phyloP scores from a whole-genome alignment of 2,113 vertebrate species.

The Psittacus erithacus region DNA sequence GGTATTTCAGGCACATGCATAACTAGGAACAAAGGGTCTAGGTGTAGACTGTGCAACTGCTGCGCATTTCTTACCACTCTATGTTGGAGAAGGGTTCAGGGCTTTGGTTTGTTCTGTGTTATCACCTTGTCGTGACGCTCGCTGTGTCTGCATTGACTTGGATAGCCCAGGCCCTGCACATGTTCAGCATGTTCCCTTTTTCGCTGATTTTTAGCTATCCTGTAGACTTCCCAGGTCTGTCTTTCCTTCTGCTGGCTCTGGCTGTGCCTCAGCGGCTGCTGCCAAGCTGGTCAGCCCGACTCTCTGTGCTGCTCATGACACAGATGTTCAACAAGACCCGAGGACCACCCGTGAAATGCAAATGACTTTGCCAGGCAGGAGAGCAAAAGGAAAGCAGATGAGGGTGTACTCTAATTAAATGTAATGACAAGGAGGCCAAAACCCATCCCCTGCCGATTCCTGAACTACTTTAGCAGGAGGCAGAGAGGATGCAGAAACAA shows the following conservation, averaged over 20 bases:
- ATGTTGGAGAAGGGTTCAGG: not conserved
- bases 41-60: not conserved
- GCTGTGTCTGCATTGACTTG: not conserved
- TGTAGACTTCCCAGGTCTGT: not conserved
- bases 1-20: fast-evolving
- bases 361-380: not conserved
- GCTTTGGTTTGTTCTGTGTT: not conserved
- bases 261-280: not conserved
- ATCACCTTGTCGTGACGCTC: not conserved
- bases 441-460: constrained; percentile 15
- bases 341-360: not conserved
- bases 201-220: not conserved
- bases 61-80: not conserved
- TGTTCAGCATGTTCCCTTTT: not conserved
- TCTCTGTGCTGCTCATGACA: not conserved
- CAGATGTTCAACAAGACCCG: not conserved
- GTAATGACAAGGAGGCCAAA: not conserved
- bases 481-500: not conserved
- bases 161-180: not conserved
- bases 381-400: not conserved
- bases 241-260: not conserved
- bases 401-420: not conserved
- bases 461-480: not conserved
- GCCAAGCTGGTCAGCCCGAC: not conserved
- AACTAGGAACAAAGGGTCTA: not conserved